Evolutionary conservation across 2,888 invertebrate species (phyloP), one percentile per base, ranked within the genome.

Genomic region (Galerucella nymphaeae): DNA sequence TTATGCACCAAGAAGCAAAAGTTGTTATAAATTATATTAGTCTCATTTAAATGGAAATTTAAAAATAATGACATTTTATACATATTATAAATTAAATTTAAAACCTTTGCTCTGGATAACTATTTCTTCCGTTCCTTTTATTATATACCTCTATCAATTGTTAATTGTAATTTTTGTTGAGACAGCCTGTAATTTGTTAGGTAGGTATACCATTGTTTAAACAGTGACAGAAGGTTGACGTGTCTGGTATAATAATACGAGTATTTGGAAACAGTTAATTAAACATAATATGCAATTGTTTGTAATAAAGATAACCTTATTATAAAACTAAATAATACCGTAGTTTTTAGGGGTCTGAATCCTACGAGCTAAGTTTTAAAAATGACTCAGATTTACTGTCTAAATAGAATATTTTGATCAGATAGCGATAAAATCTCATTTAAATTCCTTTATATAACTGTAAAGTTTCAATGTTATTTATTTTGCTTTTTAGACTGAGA

Each of bases 301-400:
- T 58, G 30, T 41, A 72, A 61, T 55, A 57, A 53, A 74, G 76
- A 76, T 78, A 76, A 78, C 78, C 71, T 74, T 75, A 75, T 74
- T 75, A 75, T 72, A 73, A 50, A n/a, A 50, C 11, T 74, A 50
- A 71, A 64, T 53, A 59, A 71, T 68, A 71, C 70, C 67, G 72
- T 73, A 77, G 30, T 5, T 30, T 23, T 2, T 23, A 23, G 23
- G 23, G 23, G n/a, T n/a, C n/a, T n/a, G n/a, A n/a, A n/a, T n/a
- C n/a, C n/a, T n/a, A n/a, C n/a, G n/a, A n/a, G n/a, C n/a, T n/a
- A n/a, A 30, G 30, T 30, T 30, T 30, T 30, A 30, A 30, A 30
- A 30, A 30, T 30, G 5, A 4, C 2, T 30, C 5, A 30, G 5
- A 30, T 30, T 30, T 30, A 30, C 30, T 30, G 30, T 30, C 30